These are phyloP conservation scores for Nymphalis polychloros DNA, from an alignment of 2,888 invertebrate species.

Conservation along the genomic window DNA sequence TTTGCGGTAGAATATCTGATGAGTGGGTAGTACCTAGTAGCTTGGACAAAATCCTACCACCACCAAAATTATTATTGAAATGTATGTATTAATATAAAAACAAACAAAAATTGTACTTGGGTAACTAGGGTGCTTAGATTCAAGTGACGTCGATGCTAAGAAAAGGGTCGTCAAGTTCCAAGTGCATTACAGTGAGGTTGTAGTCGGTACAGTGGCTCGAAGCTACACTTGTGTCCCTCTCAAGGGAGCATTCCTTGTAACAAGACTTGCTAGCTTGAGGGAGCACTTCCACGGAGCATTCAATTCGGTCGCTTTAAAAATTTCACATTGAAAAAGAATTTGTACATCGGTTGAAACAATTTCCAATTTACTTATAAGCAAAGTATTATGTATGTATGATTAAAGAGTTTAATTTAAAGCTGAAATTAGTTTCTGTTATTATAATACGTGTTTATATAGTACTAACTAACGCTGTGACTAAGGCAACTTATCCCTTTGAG, in stretches of 20 bases:
- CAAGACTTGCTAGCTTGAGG: constrained; percentile 14
- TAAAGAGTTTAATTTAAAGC: too few relatives aligned
- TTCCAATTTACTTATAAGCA: neutral
- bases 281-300: constrained; percentile 7
- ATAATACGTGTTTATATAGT: too few relatives aligned
- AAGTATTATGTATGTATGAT: too few relatives aligned
- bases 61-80: too few relatives aligned
- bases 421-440: too few relatives aligned
- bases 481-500: too few relatives aligned
- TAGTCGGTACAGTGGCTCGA: neutral
- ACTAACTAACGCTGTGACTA: too few relatives aligned
- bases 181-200: constrained; percentile 4
- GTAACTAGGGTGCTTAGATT: neutral
- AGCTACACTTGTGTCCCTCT: neutral
- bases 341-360: neutral
- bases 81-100: too few relatives aligned
- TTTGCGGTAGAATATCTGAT: too few relatives aligned
- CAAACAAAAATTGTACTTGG: neutral
- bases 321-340: neutral
- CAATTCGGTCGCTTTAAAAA: constrained; percentile 7
- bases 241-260: constrained; percentile 12
- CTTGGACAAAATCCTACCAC: too few relatives aligned
- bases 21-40: too few relatives aligned
- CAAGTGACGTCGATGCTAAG: neutral
- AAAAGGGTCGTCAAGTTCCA: neutral